Conservation (phyloP, 2,888 invertebrate genomes). For the Polymixis lichenea region DNA sequence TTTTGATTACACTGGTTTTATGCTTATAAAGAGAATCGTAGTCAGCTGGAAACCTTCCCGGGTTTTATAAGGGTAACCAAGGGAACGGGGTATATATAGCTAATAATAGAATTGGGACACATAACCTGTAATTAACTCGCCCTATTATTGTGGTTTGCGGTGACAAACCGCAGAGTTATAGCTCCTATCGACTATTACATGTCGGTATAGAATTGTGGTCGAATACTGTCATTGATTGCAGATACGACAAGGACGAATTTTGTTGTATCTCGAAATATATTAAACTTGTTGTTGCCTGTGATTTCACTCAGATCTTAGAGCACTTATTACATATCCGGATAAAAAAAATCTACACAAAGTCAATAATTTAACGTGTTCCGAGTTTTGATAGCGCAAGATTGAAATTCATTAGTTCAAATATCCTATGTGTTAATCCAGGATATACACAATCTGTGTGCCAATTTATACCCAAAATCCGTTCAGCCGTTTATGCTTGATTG, state of each 20-base stretch:
- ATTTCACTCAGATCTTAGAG: not conserved
- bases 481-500: not conserved
- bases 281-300: not conserved
- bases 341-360: not conserved
- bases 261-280: not conserved
- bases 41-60: not conserved
- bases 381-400: not conserved
- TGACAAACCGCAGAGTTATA: conserved; percentile 35
- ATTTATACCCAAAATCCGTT: not conserved
- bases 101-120: conserved; percentile 28
- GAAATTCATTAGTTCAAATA: not conserved
- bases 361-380: not conserved
- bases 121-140: conserved; percentile 54
- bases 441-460: not conserved
- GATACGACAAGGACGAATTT: not conserved
- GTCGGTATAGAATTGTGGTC: conserved; percentile 3
- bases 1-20: not conserved
- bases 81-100: conserved; percentile 9
- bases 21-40: not conserved
- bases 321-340: not conserved
- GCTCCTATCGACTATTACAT: conserved; percentile 7
- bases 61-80: conserved; percentile 22
- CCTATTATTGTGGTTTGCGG: conserved; percentile 47
- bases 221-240: conserved; percentile 12
- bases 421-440: not conserved